Evolutionary conservation across 2,113 vertebrate species (phyloP).

Genomic region (Hippocampus mohnikei): DNA sequence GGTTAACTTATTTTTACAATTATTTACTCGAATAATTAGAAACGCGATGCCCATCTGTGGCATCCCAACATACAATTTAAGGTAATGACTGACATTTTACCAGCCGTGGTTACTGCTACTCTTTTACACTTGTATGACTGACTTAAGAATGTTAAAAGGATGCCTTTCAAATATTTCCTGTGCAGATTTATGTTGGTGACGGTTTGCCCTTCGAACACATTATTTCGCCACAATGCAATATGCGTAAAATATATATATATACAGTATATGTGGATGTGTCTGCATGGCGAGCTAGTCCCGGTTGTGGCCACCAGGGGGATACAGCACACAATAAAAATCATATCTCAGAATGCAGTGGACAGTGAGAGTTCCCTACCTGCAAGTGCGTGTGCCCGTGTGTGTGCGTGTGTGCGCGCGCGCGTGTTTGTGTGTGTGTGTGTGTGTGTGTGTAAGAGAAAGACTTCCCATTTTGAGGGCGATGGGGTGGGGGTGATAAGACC

Average conservation of each 20-base stretch:
- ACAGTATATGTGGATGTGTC: background rate
- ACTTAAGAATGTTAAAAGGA: background rate
- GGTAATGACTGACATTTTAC: too few relatives aligned
- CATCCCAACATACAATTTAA: background rate
- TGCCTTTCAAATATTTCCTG: background rate
- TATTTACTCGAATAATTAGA: background rate
- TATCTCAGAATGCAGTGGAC: slow-evolving; percentile 76
- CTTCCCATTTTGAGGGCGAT: slow-evolving; percentile 69
- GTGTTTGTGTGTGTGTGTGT: slow-evolving; percentile 59
- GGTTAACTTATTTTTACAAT: background rate
- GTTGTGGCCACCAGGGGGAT: slow-evolving; percentile 93
- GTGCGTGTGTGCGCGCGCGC: background rate
- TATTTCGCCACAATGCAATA: background rate
- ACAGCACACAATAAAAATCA: slow-evolving; percentile 78
- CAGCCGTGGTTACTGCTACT: background rate
- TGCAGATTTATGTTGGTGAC: background rate
- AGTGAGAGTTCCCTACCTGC: slow-evolving; percentile 78
- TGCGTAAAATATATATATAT: too few relatives aligned
- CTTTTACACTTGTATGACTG: background rate
- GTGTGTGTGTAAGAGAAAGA: slow-evolving; percentile 64
- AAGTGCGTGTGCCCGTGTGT: too few relatives aligned
- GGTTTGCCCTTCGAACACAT: background rate
- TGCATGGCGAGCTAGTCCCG: slow-evolving; percentile 56
- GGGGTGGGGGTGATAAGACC: slow-evolving; percentile 5
- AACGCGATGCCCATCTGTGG: background rate